Base-by-base conservation (phyloP, 2,888 invertebrate genomes). In the Chironomus tentans region DNA sequence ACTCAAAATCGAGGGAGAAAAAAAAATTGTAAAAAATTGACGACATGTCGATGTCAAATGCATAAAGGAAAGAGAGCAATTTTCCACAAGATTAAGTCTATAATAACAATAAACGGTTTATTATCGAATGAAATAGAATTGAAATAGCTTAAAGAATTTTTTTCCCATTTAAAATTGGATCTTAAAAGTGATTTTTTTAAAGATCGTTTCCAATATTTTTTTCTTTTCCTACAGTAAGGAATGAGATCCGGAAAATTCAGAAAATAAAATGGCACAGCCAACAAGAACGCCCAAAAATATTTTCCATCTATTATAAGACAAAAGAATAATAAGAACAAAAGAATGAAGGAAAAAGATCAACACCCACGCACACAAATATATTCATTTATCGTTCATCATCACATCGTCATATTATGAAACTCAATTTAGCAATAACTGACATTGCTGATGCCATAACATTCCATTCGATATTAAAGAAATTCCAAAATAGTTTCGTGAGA, bases 401-500 rank as follows among this genome's bases (percentile, higher is more conserved):
- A 62, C 24, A 65, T 65, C 22, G 21, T 24, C 72, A 61, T 38
- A 62, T 61, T 61, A 72, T 70, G 28, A 50, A 28, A 28, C 46
- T 21, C 46, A 62, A 50, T 72, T 28, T 62, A 61, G 13, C 22
- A 13, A 68, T 68, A n/a, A 68, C 13, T 46, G 46, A 28, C 38
- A 68, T 68, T 28, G 28, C 21, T 61, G 38, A 38, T 38, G 38
- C 62, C 21, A 13, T 4, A 28, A 38, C 72, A 72, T 72, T 72
- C 72, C 62, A 18, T 72, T 38, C 72, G 61, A 62, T 72, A 72
- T 72, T 72, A 72, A 72, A 72, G 62, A 72, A 72, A 74, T 74
- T 74, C 74, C 74, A 12, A 74, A 74, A 74, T 74, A 74, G 74
- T 74, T 74, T 74, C 74, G 74, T 74, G 74, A 74, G 65, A 74